Evolutionary conservation across 2,888 invertebrate genomes (phyloP), one percentile per base, ranked within the genome.

Genomic region (Cantharis nigra): DNA sequence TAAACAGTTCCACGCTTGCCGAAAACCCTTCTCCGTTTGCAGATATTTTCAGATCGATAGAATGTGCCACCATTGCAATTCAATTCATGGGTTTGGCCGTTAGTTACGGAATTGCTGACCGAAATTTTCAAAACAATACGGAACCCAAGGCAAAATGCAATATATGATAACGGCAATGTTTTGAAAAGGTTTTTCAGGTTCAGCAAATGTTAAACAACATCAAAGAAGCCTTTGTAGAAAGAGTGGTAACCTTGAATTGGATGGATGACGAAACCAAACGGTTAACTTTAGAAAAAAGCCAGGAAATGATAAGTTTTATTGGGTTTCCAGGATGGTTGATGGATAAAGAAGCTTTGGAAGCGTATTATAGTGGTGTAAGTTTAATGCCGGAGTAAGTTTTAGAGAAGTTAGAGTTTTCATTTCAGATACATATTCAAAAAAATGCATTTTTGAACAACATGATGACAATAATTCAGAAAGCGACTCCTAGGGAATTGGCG

Each of bases 311-410:
- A 74, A 92, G 93, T 74, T 92, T 93, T 75, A 93, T 96, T 81
- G 96, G 95, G 0, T 95, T 93, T 85, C 96, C 96, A 0, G 90
- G 93, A 71, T 96, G 95, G 95, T 89, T 96, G 2, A 90, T 93
- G 70, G 91, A 94, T 81, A 90, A 91, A 23, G 91, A 91, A 0
- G 89, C 90, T 72, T 86, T 96, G 69, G 93, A 96, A 82, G 87
- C 90, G 69, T 92, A 93, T 85, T 96, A 96, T 85, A 86, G 90
- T 79, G 93, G 92, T 63, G 92, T 95, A 83, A 82, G 85, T n/a
- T 49, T 49, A 23, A 3, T 9, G 49, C 7, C 5, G 49, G 4
- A 49, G n/a, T n/a, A 7, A n/a, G 2, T 49, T 49, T 2, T n/a
- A 2, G n/a, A n/a, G 11, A 49, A 49, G 23, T n/a, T 67, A n/a